Percentiles rank a stretch among this genome's conserved stretches.
phyloP scores from a whole-genome alignment of 2,113 vertebrate genomes.

The Mormoops blainvillei region DNA sequence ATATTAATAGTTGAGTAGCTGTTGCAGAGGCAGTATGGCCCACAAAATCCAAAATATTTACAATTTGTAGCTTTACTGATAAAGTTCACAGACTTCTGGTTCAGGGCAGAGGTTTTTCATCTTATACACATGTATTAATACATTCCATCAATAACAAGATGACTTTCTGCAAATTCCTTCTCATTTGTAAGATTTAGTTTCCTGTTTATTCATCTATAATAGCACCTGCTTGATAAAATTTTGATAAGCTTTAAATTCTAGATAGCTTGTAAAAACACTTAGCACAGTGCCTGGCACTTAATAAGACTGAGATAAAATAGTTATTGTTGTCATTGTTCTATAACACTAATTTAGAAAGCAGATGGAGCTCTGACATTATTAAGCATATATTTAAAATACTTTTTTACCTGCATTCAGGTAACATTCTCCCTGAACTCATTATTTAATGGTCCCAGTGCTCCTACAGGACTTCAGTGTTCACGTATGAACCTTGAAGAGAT shows the following conservation, averaged over 20 bases:
- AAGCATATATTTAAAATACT: background rate
- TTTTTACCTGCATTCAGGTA: background rate
- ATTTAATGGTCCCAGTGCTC: background rate
- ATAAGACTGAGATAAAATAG: background rate
- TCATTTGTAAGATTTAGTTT: background rate
- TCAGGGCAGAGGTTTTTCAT: background rate
- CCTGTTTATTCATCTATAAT: background rate
- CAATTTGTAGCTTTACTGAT: background rate
- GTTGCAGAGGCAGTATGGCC: background rate
- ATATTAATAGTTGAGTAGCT: background rate
- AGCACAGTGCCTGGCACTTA: background rate
- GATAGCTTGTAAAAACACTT: background rate
- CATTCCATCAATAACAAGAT: background rate
- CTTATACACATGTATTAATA: background rate
- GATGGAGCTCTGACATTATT: background rate
- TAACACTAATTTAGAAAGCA: background rate
- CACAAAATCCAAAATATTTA: background rate
- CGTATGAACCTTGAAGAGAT: background rate
- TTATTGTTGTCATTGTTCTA: background rate
- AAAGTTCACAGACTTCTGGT: background rate
- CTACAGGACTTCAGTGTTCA: background rate
- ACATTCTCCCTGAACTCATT: background rate
- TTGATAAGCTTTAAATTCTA: background rate
- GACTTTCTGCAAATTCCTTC: background rate
- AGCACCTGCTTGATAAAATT: background rate